Evolutionary conservation across 2,888 invertebrate genomes (phyloP), one percentile per base, ranked within the genome.

Genomic region (Scaptomyza tumidula): DNA sequence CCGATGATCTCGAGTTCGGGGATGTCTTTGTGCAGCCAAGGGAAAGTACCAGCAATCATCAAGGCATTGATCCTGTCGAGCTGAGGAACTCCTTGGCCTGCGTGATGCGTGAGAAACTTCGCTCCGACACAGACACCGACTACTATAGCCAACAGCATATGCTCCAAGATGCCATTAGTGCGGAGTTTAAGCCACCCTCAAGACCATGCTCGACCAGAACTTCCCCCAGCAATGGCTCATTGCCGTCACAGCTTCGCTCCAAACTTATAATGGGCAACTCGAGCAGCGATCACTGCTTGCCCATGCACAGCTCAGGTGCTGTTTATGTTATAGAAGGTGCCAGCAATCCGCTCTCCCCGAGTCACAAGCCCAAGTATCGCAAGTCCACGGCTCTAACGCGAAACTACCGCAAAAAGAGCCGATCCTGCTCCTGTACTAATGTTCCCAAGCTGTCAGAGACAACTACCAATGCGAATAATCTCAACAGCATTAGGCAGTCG

Each of bases 321-420:
- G 83, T 90, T 37, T 90, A 91, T 60, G 86, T 91, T 14, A 89
- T 91, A 35, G 90, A 91, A 19, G 85, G 86, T 33, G 88, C 84
- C 49, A 78, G 78, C 19, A 88, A 82, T 69, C 74, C 83, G 0
- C 54, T 88, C 0, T 50, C 80, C 4, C 86, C 89, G 0, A 87
- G 86, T 0, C 88, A 88, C 56, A 90, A 88, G 45, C 90, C 90
- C n/a, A 91, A 90, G 56, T 90, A 88, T 45, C 88, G 89, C 16
- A 91, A 90, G 63, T 76, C 86, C 0, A 75, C 79, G 24, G 77
- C 88, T 0, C 39, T 80, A 2, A 77, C 89, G 14, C 59, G 72
- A 11, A 79, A 75, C 60, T 75, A 87, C 0, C 72, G 65, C 2
- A 75, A 75, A 56, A 86, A 86, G 69, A 85, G 77, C 29, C 85